phyloP scores from a whole-genome alignment of 1,140 invertebrate genomes.

The Drosophila pallidifrons region DNA sequence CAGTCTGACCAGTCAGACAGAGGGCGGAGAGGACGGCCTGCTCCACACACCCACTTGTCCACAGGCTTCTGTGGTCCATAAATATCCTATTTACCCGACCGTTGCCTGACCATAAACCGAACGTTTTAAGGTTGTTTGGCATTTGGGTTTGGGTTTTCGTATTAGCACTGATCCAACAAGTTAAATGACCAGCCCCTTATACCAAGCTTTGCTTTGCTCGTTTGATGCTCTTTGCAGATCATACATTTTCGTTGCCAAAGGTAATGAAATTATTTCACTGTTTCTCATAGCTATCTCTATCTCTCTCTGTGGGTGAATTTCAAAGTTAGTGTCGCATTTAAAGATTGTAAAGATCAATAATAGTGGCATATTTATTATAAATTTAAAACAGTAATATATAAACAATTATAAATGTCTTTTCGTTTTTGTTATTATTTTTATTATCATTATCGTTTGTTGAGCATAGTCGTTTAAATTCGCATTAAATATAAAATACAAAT shows the following conservation, averaged over 20 bases:
- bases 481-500: no score
- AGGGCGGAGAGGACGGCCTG: background rate
- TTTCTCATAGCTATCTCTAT: background rate
- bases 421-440: no score
- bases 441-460: no score
- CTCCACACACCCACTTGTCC: constrained; percentile 18
- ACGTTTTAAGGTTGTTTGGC: constrained; percentile 65
- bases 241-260: background rate
- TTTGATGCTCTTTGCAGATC: constrained; percentile 10
- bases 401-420: no score
- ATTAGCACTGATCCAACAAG: constrained; percentile 31
- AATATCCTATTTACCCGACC: constrained; percentile 56
- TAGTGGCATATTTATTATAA: no score
- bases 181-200: constrained; percentile 10
- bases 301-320: background rate
- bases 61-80: constrained; percentile 49
- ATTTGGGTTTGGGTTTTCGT: constrained; percentile 22
- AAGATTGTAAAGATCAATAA: no score
- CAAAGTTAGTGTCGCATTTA: no score
- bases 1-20: background rate
- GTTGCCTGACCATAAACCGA: constrained; percentile 64
- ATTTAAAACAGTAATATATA: no score
- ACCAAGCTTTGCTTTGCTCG: background rate
- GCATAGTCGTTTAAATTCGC: no score
- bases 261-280: background rate